Evolutionary conservation across 1,140 invertebrate genomes (phyloP).

Genomic region (Drosophila eugracilis): DNA sequence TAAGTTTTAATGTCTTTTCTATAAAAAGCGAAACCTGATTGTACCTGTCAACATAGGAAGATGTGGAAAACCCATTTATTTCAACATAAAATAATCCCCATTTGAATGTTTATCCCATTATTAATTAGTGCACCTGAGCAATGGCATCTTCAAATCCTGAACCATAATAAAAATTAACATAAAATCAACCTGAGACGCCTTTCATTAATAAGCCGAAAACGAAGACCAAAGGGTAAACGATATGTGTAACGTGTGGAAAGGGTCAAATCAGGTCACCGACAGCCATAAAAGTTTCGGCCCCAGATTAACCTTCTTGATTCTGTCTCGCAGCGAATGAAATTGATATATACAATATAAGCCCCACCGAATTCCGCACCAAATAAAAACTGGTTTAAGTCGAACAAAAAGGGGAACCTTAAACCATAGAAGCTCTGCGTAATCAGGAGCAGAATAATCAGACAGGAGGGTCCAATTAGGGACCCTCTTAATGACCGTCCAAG

Average conservation of each 20-base stretch:
- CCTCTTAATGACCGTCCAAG: conserved; percentile 18
- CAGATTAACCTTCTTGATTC: conserved; percentile 20
- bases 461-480: conserved; percentile 16
- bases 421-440: conserved; percentile 26
- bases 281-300: conserved; percentile 10
- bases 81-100: neutral
- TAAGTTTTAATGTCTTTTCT: too few relatives aligned
- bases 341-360: neutral
- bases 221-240: conserved; percentile 8
- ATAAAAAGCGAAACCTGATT: too few relatives aligned
- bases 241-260: conserved; percentile 14
- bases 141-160: neutral
- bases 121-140: conserved; percentile 17
- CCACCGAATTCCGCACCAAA: conserved; percentile 22
- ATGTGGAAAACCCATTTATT: neutral
- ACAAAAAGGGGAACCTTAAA: conserved; percentile 15
- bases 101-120: conserved; percentile 24
- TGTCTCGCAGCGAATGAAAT: conserved; percentile 13
- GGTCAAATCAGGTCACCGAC: conserved; percentile 35
- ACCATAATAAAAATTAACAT: conserved; percentile 13
- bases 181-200: conserved; percentile 17
- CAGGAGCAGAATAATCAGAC: conserved; percentile 7
- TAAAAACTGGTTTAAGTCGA: conserved; percentile 14
- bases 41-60: neutral
- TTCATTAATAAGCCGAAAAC: conserved; percentile 1